Evolutionary conservation across 2,113 vertebrate species (phyloP).

Genomic region (Aphelocoma coerulescens): DNA sequence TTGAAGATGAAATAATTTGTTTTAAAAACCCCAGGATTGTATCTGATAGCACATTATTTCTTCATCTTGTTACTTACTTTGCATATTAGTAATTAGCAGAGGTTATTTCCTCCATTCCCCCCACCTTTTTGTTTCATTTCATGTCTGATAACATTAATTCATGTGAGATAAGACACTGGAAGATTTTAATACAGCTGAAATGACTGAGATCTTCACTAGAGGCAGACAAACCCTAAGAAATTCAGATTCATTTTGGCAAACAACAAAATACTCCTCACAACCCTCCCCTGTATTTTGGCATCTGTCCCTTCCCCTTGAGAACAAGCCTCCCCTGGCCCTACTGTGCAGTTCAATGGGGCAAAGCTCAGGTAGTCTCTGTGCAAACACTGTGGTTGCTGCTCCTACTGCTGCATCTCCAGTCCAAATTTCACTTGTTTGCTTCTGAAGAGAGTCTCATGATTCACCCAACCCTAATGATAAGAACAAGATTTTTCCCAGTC

Average conservation of each 20-base stretch:
- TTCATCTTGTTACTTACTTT: constrained; percentile 44
- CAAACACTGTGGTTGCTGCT: neutral
- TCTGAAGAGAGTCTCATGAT: neutral
- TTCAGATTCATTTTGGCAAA: neutral
- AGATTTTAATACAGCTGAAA: neutral
- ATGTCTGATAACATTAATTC: neutral
- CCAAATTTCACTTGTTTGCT: neutral
- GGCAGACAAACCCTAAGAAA: neutral
- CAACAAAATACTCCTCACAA: neutral
- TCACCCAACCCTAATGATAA: neutral
- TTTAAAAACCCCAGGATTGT: constrained; percentile 41
- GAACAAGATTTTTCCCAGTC: neutral
- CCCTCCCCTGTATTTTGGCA: neutral
- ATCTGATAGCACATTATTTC: constrained; percentile 47
- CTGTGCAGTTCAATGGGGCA: neutral
- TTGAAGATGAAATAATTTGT: constrained; percentile 58
- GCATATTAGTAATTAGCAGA: constrained; percentile 48
- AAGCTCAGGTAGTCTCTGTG: neutral
- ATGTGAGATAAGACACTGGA: neutral
- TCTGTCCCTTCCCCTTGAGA: neutral
- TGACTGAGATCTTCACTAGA: neutral
- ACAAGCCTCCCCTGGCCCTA: neutral
- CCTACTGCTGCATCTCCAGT: neutral
- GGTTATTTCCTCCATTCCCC: neutral
- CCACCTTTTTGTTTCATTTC: constrained; percentile 4